A percentile compares a stretch with the other conserved stretches of the same genome.
Conservation (phyloP, 2,113 vertebrate genomes). For the Columbina picui region DNA sequence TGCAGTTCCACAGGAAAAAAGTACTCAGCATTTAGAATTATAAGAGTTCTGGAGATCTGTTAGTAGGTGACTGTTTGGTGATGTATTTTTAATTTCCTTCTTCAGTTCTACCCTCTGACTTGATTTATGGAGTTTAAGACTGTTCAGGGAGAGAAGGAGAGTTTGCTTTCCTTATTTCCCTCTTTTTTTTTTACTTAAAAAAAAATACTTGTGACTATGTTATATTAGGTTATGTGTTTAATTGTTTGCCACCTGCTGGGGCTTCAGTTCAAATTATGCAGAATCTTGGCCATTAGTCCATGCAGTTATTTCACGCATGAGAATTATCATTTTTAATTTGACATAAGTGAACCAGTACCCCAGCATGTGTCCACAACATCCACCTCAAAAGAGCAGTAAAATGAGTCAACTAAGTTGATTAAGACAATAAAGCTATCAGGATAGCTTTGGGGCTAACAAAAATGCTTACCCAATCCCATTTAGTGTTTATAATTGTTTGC, state of each 20-base stretch:
- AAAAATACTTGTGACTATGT: too few relatives aligned
- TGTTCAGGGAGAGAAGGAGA: neutral
- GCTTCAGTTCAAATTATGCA: conserved; percentile 73
- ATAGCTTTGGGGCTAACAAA: conserved; percentile 75
- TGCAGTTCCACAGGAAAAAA: neutral
- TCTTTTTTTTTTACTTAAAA: neutral
- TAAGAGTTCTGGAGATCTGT: neutral
- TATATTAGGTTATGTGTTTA: conserved; percentile 29
- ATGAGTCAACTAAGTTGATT: conserved; percentile 82
- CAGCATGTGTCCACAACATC: conserved; percentile 78
- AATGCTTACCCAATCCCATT: conserved; percentile 77
- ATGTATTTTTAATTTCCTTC: neutral
- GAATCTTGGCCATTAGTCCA: conserved; percentile 82
- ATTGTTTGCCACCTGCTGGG: conserved; percentile 80
- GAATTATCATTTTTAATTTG: conserved; percentile 87
- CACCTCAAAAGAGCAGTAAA: conserved; percentile 80
- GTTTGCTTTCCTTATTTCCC: neutral
- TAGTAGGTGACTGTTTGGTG: neutral
- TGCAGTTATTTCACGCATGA: conserved; percentile 81
- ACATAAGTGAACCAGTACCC: conserved; percentile 76
- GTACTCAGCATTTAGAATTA: neutral
- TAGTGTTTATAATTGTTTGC: conserved; percentile 66
- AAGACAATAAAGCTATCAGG: conserved; percentile 83
- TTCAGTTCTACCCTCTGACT: neutral
- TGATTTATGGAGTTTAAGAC: neutral